phyloP scores from a whole-genome alignment of 2,888 invertebrate genomes.

The Microctonus hyperodae region DNA sequence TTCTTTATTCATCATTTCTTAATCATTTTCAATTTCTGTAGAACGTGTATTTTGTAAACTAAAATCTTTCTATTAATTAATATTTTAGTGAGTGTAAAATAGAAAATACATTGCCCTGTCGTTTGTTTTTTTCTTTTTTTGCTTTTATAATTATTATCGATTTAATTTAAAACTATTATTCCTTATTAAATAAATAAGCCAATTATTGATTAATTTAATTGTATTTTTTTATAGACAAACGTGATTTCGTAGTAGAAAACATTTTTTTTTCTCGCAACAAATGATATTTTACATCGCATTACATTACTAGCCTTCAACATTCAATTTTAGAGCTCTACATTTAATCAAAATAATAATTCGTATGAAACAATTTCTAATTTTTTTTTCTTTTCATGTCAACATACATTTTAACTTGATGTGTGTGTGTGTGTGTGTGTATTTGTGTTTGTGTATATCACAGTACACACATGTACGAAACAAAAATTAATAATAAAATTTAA shows the following conservation, averaged over 20 bases:
- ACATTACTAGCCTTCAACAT: slow-evolving; percentile 20
- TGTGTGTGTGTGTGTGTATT: background rate
- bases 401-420: slow-evolving; percentile 20
- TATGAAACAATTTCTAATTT: slow-evolving; percentile 11
- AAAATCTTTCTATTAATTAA: background rate
- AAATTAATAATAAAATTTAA: background rate
- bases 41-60: background rate
- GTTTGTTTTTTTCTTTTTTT: background rate
- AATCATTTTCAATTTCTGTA: background rate
- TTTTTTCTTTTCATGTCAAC: slow-evolving; percentile 22
- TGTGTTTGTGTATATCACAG: background rate
- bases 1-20: too few relatives aligned
- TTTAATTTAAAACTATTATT: slow-evolving; percentile 4
- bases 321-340: slow-evolving; percentile 40
- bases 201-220: slow-evolving; percentile 36
- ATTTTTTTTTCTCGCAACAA: slow-evolving; percentile 42
- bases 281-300: slow-evolving; percentile 52
- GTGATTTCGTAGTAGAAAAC: slow-evolving; percentile 43
- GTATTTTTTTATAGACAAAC: slow-evolving; percentile 36
- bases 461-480: background rate
- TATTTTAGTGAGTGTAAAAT: background rate
- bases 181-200: slow-evolving; percentile 37
- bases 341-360: slow-evolving; percentile 35
- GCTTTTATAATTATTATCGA: background rate
- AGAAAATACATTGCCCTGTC: background rate